Evolutionary conservation across 1,140 invertebrate species (phyloP).

Genomic region (Euura saliciscinereae): DNA sequence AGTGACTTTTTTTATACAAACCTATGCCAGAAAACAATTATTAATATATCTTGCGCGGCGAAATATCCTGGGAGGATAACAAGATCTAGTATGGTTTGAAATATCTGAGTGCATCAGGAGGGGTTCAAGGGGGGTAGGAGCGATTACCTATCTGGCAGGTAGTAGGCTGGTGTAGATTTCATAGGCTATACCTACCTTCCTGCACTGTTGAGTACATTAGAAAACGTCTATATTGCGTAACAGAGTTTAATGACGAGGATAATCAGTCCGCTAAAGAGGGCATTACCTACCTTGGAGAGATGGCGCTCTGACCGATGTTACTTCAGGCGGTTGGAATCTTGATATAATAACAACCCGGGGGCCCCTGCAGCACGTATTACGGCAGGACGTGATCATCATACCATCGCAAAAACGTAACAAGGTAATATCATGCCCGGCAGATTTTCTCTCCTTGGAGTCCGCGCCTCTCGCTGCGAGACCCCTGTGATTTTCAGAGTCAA

Average conservation of each 20-base stretch:
- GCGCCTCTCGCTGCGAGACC: too few species aligned
- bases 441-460: too few species aligned
- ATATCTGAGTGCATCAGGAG: background rate
- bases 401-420: constrained; percentile 48
- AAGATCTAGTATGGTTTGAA: background rate
- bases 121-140: background rate
- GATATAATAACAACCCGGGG: constrained; percentile 42
- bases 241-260: constrained; percentile 2
- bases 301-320: background rate
- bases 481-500: too few species aligned
- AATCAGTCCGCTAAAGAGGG: constrained; percentile 6
- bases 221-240: constrained; percentile 5
- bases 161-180: constrained; percentile 1
- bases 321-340: constrained; percentile 22
- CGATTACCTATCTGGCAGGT: background rate
- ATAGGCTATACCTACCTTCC: background rate
- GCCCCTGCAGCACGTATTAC: constrained; percentile 31
- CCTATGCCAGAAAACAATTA: too few species aligned
- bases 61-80: background rate
- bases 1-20: too few species aligned
- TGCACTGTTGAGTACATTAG: background rate
- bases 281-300: background rate
- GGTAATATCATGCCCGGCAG: constrained; percentile 29
- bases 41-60: too few species aligned
- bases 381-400: constrained; percentile 44